Percentiles rank a stretch among this genome's conserved stretches.
Conservation (phyloP, 2,113 vertebrate species). For the Sebastes schlegelii region DNA sequence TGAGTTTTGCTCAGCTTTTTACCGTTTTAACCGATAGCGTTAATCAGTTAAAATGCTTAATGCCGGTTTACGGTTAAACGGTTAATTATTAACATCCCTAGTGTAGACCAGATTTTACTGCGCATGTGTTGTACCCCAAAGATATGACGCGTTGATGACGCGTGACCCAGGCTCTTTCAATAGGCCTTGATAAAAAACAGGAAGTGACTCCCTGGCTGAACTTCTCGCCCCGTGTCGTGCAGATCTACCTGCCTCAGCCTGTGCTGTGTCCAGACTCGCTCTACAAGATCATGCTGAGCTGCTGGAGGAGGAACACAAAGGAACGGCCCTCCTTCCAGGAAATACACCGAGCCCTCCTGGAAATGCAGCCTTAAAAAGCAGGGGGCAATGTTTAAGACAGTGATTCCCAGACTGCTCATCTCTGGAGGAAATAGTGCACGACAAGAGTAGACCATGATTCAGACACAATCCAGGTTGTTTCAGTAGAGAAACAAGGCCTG, state of each 20-base stretch:
- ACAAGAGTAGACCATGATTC: conserved; percentile 34
- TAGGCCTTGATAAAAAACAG: too few relatives aligned
- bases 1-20: too few relatives aligned
- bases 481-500: conserved; percentile 39
- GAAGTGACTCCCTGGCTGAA: neutral
- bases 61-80: too few relatives aligned
- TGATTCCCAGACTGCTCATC: conserved; percentile 53
- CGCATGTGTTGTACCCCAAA: too few relatives aligned
- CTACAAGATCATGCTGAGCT: conserved; percentile 97
- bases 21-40: too few relatives aligned
- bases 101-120: too few relatives aligned
- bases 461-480: conserved; percentile 66
- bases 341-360: conserved; percentile 89
- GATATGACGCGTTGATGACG: too few relatives aligned
- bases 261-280: conserved; percentile 91
- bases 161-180: too few relatives aligned
- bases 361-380: conserved; percentile 80
- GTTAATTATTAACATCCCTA: too few relatives aligned
- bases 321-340: conserved; percentile 95
- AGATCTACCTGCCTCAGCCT: conserved; percentile 97
- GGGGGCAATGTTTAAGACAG: conserved; percentile 48
- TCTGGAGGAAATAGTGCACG: conserved; percentile 37
- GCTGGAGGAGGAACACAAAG: conserved; percentile 96
- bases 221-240: neutral
- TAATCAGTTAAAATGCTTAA: too few relatives aligned